Evolutionary conservation across 2,888 invertebrate genomes (phyloP).

Genomic region (Drosophila antonietae): DNA sequence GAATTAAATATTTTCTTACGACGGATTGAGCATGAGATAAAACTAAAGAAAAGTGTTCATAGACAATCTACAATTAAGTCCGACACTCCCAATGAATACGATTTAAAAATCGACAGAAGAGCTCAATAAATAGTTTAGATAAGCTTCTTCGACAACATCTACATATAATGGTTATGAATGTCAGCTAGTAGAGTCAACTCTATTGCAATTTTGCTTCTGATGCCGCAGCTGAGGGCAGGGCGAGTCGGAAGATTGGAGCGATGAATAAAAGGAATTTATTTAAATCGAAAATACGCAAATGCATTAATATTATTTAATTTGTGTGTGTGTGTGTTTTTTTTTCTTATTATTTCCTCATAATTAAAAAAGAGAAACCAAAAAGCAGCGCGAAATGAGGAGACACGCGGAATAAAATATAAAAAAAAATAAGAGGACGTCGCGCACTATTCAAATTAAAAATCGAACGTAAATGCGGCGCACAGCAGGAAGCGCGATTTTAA

Average conservation of each 20-base stretch:
- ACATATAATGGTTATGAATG: neutral
- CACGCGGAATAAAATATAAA: conserved; percentile 13
- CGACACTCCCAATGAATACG: neutral
- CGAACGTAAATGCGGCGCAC: conserved; percentile 80
- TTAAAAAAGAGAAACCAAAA: conserved; percentile 47
- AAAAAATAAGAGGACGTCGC: conserved; percentile 36
- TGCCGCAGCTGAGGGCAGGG: neutral
- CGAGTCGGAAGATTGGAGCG: neutral
- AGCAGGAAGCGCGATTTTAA: conserved; percentile 70
- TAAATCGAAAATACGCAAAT: conserved; percentile 72
- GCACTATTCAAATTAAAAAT: conserved; percentile 81
- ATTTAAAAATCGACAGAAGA: neutral
- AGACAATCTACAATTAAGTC: conserved; percentile 5
- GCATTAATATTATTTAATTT: conserved; percentile 78
- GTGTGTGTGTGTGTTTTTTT: conserved; percentile 30
- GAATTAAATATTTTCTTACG: neutral
- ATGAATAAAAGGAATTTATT: conserved; percentile 63
- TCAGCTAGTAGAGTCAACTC: neutral
- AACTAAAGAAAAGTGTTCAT: neutral
- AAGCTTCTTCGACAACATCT: conserved; percentile 1
- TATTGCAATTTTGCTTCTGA: neutral
- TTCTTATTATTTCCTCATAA: conserved; percentile 69
- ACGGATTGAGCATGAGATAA: neutral
- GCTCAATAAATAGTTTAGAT: conserved; percentile 1
- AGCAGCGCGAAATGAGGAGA: conserved; percentile 8